phyloP scores from a whole-genome alignment of 2,113 vertebrate genomes.

The Calyptommatus sinebrachiatus region DNA sequence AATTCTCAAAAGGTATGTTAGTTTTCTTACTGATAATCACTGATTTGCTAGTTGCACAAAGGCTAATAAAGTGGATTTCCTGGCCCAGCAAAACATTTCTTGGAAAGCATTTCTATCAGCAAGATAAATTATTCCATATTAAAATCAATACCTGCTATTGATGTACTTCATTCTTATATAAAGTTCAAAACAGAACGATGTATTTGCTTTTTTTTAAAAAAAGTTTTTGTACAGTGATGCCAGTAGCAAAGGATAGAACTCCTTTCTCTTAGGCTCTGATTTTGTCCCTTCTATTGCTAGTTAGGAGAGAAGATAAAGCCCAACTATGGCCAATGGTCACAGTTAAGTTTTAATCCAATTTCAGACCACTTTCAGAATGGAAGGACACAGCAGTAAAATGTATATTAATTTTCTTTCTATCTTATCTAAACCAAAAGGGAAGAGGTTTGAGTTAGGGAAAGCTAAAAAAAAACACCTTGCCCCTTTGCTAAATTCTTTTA shows the following conservation, averaged over 20 bases:
- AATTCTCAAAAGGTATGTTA: no score
- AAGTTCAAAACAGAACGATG: neutral
- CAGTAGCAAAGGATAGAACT: neutral
- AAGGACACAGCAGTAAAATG: no score
- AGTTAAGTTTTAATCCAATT: no score
- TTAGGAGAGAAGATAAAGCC: neutral
- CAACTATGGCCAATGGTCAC: no score
- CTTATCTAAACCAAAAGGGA: no score
- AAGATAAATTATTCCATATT: neutral
- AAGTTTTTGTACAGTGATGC: neutral
- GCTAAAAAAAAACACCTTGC: no score
- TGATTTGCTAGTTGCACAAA: neutral
- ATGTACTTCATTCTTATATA: neutral
- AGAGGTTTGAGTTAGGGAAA: no score
- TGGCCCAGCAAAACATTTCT: neutral
- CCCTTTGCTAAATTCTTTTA: no score
- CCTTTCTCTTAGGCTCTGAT: neutral
- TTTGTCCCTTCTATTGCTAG: neutral
- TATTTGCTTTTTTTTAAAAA: neutral
- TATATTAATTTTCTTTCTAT: no score
- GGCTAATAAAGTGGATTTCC: neutral
- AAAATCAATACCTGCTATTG: neutral
- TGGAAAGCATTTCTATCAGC: neutral
- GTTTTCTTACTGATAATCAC: neutral
- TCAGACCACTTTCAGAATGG: no score